A percentile compares a stretch with the other conserved stretches of the same genome.
Conservation (phyloP, 2,113 vertebrate genomes). For the Rana temporaria region DNA sequence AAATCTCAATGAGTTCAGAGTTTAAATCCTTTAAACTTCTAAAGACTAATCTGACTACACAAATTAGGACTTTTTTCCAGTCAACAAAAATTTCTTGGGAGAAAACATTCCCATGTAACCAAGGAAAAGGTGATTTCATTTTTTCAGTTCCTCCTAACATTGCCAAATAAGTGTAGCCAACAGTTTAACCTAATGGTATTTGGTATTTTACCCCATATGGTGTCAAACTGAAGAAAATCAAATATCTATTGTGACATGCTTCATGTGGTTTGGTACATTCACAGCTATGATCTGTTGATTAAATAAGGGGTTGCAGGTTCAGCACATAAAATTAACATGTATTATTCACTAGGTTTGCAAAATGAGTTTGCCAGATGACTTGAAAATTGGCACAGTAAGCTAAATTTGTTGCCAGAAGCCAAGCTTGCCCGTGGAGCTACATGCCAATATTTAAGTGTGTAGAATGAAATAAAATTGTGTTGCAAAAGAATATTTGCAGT, state of each 20-base stretch:
- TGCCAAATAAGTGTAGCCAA: background rate
- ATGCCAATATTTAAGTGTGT: conserved; percentile 3
- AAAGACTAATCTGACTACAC: too few species aligned
- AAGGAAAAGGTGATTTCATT: conserved; percentile 6
- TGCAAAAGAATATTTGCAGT: background rate
- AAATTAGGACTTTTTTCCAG: too few species aligned
- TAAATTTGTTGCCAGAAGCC: conserved; percentile 20
- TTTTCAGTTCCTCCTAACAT: background rate
- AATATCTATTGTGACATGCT: background rate
- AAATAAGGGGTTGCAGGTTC: conserved; percentile 32
- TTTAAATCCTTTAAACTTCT: too few species aligned
- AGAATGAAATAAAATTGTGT: background rate
- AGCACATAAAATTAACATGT: conserved; percentile 46
- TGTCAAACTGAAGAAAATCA: conserved; percentile 11
- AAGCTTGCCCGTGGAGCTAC: background rate
- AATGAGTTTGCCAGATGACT: conserved; percentile 30
- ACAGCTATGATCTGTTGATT: conserved; percentile 11
- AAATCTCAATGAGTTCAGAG: too few species aligned
- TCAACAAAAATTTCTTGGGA: too few species aligned
- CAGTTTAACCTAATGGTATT: background rate
- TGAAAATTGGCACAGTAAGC: conserved; percentile 9
- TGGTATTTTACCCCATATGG: background rate
- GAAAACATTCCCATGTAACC: background rate
- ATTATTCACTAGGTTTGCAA: conserved; percentile 32
- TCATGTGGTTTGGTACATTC: conserved; percentile 21